Evolutionary conservation across 2,113 vertebrate genomes (phyloP), one percentile per base, ranked within the genome.

Genomic region (Bubo blakistoni): DNA sequence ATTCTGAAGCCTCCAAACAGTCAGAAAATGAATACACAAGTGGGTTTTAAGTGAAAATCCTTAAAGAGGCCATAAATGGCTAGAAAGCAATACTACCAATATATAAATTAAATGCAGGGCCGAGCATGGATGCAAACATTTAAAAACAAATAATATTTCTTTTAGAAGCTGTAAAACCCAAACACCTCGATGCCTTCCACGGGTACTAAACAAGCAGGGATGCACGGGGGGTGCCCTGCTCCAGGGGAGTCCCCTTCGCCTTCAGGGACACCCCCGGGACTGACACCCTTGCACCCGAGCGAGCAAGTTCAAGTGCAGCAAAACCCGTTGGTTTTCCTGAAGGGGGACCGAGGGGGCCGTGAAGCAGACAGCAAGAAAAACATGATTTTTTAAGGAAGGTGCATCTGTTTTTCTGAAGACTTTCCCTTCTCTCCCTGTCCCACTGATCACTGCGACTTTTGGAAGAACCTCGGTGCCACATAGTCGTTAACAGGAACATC

Each of bases 401-500:
- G 10, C 3, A 11, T 9, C 5, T 44, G 44, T 16, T 62, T 27
- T 34, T 26, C 38, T 8, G 1, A 76, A 59, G 29, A 8, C 16
- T 38, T 51, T 29, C 10, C 6, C 7, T n/a, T 30, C 52, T n/a
- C 49, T 47, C 24, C 19, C 9, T 10, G 25, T 24, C 62, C 27
- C 15, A 34, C 18, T 15, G 14, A 4, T 2, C 11, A 49, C 57
- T 61, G 2, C 7, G 11, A 22, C 36, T 72, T 79, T 13, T 1
- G 2, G 15, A 25, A 76, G 11, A 19, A 46, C 25, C 65, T 6
- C 2, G 9, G 27, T 5, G 14, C 7, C 30, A 7, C 15, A 4
- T 0, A 25, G 19, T 6, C 14, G 11, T 5, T 44, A 15, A 16
- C 7, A 21, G 5, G 5, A 16, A 52, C 0, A 17, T 0, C 42